Evolutionary conservation across 2,113 vertebrate species (phyloP).

Genomic region (Bombycilla garrulus): DNA sequence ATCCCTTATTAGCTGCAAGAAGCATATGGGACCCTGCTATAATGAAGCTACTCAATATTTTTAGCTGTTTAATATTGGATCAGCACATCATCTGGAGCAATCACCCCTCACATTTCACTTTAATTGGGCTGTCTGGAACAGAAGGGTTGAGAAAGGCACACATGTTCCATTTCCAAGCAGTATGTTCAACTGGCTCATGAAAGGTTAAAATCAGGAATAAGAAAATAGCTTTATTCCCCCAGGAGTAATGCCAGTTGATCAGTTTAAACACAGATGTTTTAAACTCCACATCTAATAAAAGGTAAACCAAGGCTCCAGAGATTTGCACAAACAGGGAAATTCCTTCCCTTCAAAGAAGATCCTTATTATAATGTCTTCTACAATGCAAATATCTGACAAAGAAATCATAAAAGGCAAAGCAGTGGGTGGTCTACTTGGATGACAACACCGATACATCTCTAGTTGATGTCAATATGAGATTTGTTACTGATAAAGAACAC

Average conservation of each 20-base stretch:
- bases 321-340: neutral
- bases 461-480: neutral
- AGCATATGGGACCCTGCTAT: constrained; percentile 13
- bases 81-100: constrained; percentile 38
- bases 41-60: constrained; percentile 45
- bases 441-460: neutral
- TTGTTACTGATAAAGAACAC: constrained; percentile 15
- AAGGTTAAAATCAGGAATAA: constrained; percentile 41
- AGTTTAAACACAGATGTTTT: constrained; percentile 47
- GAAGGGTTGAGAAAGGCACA: constrained; percentile 28
- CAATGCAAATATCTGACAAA: neutral
- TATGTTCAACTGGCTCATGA: neutral
- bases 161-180: constrained; percentile 4
- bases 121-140: constrained; percentile 43
- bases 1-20: constrained; percentile 31
- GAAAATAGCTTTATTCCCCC: constrained; percentile 30
- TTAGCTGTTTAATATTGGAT: constrained; percentile 49
- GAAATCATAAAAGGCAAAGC: neutral
- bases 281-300: constrained; percentile 20
- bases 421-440: neutral
- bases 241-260: constrained; percentile 10
- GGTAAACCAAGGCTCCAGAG: neutral
- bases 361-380: neutral
- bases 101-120: constrained; percentile 13
- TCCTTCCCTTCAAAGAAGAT: neutral